Conservation (phyloP, 2,113 vertebrate species). For the Ochotona curzoniae region DNA sequence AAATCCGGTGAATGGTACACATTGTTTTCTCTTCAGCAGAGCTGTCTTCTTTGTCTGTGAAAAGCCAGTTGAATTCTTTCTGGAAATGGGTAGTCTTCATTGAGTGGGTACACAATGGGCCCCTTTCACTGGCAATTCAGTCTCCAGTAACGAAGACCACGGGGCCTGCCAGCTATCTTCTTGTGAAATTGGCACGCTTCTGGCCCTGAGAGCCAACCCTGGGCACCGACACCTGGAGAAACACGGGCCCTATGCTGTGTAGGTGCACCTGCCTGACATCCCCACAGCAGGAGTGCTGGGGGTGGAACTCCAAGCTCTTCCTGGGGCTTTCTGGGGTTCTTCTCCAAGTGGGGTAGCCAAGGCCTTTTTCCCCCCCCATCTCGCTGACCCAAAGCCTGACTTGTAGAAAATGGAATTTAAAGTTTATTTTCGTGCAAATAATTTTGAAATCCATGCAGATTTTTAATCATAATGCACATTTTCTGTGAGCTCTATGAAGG, state of each 20-base stretch:
- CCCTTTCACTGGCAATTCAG: constrained; percentile 62
- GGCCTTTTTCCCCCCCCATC: neutral
- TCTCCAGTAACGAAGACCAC: constrained; percentile 59
- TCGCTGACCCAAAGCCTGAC: neutral
- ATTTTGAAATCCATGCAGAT: no score
- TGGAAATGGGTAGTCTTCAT: constrained; percentile 77
- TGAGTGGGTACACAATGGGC: constrained; percentile 70
- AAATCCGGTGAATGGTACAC: constrained; percentile 70
- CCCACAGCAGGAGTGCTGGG: neutral
- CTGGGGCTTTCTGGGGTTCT: neutral
- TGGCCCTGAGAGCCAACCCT: constrained; percentile 42
- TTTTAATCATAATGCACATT: no score
- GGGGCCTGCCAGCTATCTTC: constrained; percentile 53
- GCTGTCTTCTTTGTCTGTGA: constrained; percentile 76
- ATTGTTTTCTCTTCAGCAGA: constrained; percentile 68
- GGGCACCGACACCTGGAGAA: neutral
- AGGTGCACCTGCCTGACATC: neutral
- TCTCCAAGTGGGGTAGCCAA: neutral
- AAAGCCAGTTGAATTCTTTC: constrained; percentile 70
- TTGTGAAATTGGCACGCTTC: constrained; percentile 60
- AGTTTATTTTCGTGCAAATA: no score
- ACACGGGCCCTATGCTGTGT: neutral
- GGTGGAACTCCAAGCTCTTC: neutral
- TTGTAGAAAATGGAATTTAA: no score
- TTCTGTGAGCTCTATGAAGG: no score